Base-by-base conservation (phyloP, 2,888 invertebrate genomes). In the Acholoe squamosa region DNA sequence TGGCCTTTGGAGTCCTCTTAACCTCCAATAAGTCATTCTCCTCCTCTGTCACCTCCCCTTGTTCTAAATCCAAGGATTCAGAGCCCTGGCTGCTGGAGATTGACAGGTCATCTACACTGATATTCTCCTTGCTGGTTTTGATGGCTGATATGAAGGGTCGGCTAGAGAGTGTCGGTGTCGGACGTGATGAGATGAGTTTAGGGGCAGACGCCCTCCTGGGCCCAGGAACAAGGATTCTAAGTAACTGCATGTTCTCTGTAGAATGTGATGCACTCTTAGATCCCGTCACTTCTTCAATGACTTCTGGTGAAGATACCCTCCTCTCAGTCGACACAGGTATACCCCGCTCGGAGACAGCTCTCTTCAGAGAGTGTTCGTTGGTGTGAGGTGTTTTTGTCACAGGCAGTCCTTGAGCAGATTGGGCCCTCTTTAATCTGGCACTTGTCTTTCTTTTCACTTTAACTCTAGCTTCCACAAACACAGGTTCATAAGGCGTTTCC, bases 191-290 rank as follows among this genome's bases (percentile, higher is more conserved):
- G 0, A 22, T 54, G 10, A 25, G 52, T 28, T 86, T 56, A 7
- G 56, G 54, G 25, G 86, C 28, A 0, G 86, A 52, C 1, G 28
- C 52, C 14, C 52, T 86, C 28, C 31, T 52, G 16, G 52, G 25
- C 1, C 16, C 31, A 5, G 86, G 54, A 0, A 33, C 86, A 14
- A 86, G 56, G 28, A 86, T 54, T 22, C 56, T 86, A 12, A 86
- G 25, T 0, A 86, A 28, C 52, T 52, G 56, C 86, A 86, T 86
- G 86, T 86, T 54, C 54, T 86, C 86, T 28, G 31, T 3, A 25
- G 54, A 25, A 25, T 54, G 43, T 3, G 43, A 43, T 7, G 43
- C n/a, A 19, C 61, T 14, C n/a, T n/a, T 61, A n/a, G 61, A 19
- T 61, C 22, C 61, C 19, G 1, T 19, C 12, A 19, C n/a, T 14